Evolutionary conservation across 2,797 vertebrate genomes (phyloP).

Genomic region (Sebastes matsubarae): DNA sequence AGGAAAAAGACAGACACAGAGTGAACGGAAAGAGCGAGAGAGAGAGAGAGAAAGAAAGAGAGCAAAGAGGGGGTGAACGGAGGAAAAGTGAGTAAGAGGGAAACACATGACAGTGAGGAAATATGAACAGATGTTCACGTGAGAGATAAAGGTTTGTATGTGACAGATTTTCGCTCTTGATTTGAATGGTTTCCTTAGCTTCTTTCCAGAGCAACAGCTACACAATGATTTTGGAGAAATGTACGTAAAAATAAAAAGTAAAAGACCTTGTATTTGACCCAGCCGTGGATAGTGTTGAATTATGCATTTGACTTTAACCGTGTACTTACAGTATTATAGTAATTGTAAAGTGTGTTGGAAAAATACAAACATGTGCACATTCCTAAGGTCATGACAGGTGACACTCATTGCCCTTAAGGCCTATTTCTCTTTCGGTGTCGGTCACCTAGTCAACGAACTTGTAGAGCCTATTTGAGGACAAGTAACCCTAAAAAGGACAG

Average conservation of each 20-base stretch:
- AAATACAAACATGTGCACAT: too few relatives aligned
- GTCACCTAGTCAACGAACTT: too few relatives aligned
- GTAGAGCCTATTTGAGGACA: too few relatives aligned
- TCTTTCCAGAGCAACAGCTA: neutral
- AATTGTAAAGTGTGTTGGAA: neutral
- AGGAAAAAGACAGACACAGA: conserved; percentile 25
- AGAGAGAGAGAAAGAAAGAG: neutral
- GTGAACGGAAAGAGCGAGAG: neutral
- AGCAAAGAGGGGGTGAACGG: neutral
- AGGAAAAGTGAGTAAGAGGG: neutral
- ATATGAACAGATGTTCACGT: conserved; percentile 18
- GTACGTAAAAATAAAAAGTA: neutral
- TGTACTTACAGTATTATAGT: neutral
- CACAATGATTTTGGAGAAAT: neutral
- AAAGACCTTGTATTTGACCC: neutral
- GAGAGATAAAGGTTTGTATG: conserved; percentile 8
- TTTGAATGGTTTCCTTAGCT: neutral
- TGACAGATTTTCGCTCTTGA: neutral
- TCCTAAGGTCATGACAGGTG: too few relatives aligned
- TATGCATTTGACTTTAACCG: neutral
- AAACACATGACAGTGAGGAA: conserved; percentile 1
- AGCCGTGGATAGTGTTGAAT: neutral
- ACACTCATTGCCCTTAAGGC: too few relatives aligned
- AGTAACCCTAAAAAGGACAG: too few relatives aligned
- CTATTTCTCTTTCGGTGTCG: too few relatives aligned